Base-by-base conservation (phyloP, 2,888 invertebrate genomes). In the Conistra vaccinii region DNA sequence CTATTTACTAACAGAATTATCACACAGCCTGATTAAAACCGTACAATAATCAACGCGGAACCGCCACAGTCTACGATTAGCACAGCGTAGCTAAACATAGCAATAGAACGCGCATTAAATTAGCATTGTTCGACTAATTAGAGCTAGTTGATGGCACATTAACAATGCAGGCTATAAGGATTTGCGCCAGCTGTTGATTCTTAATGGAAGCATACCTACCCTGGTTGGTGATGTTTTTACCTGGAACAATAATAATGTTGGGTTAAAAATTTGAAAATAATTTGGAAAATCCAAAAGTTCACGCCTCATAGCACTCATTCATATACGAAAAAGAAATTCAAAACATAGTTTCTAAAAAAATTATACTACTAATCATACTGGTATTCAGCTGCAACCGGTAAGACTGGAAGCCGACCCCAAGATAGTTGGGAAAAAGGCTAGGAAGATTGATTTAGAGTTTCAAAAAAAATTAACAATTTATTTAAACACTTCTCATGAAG, bases 61-160 rank as follows among this genome's bases (percentile, higher is more conserved):
- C 67, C 39, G 45, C 66, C 42, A 67, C 57, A 75, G 71, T 78
- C 71, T 78, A 67, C 48, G 79, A 88, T 89, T 89, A 85, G 62
- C 86, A 72, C 68, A 69, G 75, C 79, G 76, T 74, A 71, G 71
- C 87, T 88, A 88, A 89, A 84, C 84, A 83, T 89, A 86, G 85
- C 80, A 77, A 72, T 75, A 78, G 39, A 61, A 73, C 73, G 87
- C 69, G 79, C 84, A 89, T 90, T 87, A 76, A 87, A 91, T 90
- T 90, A 82, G 87, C 90, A 88, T 89, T 81, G 83, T 75, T 76
- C 71, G 77, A 68, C 72, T 83, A 88, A 86, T 88, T 88, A 87
- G 76, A 72, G 72, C 29, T 69, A 45, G 66, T 60, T 42, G 73
- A 66, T 77, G 55, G 58, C 65, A 60, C 66, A 73, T 82, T 83